These are phyloP conservation scores for Lanistes nyassanus DNA, from an alignment of 1,140 invertebrate genomes.

Conservation along the genomic window DNA sequence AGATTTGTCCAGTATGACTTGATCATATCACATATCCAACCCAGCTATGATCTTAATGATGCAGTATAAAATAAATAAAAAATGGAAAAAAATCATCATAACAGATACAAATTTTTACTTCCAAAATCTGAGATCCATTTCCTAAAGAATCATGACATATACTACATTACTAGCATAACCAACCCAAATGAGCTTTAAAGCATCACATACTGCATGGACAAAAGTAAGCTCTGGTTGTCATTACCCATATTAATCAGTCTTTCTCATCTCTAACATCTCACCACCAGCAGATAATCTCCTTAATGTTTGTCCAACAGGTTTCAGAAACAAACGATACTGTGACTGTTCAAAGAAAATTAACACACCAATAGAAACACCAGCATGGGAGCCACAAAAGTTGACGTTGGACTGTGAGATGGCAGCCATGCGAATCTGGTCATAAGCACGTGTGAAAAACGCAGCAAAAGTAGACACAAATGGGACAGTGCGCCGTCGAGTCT, in stretches of 20 bases:
- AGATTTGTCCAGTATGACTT: not conserved
- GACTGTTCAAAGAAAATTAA: no score
- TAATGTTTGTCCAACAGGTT: no score
- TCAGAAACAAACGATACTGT: no score
- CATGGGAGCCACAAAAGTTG: slow-evolving; percentile 95
- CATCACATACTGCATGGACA: no score
- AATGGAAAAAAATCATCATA: not conserved
- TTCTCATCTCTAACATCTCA: no score
- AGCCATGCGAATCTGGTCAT: slow-evolving; percentile 97
- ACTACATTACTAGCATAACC: not conserved
- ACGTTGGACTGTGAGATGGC: slow-evolving; percentile 98
- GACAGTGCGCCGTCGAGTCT: slow-evolving; percentile 87
- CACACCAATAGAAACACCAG: slow-evolving; percentile 85
- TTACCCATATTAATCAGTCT: no score
- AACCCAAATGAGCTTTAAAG: not conserved
- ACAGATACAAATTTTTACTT: not conserved
- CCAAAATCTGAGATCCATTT: no score
- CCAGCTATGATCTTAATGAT: not conserved
- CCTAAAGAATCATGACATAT: not conserved
- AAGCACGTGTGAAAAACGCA: slow-evolving; percentile 95
- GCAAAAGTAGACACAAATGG: slow-evolving; percentile 97
- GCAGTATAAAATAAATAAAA: not conserved
- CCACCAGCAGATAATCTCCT: no score
- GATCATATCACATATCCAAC: not conserved
- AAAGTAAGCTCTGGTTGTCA: no score